Base-by-base conservation (phyloP, 2,888 invertebrate genomes). In the Aspidiotus destructor region DNA sequence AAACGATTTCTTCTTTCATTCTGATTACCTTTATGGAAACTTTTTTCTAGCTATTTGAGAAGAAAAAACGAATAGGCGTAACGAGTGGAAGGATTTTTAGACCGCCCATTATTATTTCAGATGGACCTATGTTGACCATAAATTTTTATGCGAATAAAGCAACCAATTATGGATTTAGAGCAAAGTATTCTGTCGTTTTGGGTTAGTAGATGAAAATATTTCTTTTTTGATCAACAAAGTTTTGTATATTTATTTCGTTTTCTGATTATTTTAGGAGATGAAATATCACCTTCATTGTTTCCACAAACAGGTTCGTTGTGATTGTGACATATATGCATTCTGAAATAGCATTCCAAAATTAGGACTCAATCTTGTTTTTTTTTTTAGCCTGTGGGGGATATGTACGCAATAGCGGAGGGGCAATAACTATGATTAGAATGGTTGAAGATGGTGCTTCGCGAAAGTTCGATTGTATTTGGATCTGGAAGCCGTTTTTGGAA, bases 371-470 rank as follows among this genome's bases (percentile, higher is more conserved):
- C 28, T 28, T 28, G 28, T 2, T 3, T 6, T 48, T 6, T 3
- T 41, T 2, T 63, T 73, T 76, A 80, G 86, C 85, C 76, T 87
- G 87, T 74, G 87, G 87, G 40, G 87, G 87, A 60, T 81, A 83
- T 76, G 86, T 87, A 1, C 83, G 84, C 71, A 85, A 86, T 73
- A 79, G 84, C 13, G 87, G 87, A 3, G 87, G 87, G 0, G 83
- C 84, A 13, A 87, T 87, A 63, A 86, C 86, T 2, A 87, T 87
- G 87, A 85, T 86, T 83, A 83, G 86, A 73, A 86, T 87, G 86
- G 81, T 84, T 13, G 80, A 81, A 58, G 81, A 82, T 70, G 70
- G 70, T 11, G 70, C 71, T 52, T 68, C 71, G 13, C 78, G 79
- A 2, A 79, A 79, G 0, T 87, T 83, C 73, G 86, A 87, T 74